Evolutionary conservation across 2,797 vertebrate species (phyloP).

Genomic region (Gephyroberyx darwinii): DNA sequence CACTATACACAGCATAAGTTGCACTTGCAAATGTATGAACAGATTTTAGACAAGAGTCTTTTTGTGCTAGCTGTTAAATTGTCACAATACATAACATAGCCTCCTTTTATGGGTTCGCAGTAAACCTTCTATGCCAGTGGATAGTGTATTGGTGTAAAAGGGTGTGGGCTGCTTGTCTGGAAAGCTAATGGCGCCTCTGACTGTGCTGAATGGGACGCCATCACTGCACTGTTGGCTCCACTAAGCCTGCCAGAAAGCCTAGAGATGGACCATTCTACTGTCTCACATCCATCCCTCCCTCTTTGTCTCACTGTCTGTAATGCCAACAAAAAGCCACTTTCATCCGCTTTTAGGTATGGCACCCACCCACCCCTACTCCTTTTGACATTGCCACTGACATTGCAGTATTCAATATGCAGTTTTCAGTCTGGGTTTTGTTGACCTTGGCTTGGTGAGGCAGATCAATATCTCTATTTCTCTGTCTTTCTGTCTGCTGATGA

Average conservation of each 20-base stretch:
- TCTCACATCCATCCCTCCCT: constrained; percentile 26
- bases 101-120: background rate
- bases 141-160: background rate
- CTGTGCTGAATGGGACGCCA: constrained; percentile 25
- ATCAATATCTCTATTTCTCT: constrained; percentile 42
- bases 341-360: constrained; percentile 12
- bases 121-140: background rate
- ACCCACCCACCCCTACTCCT: background rate
- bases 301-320: constrained; percentile 51
- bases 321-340: constrained; percentile 59
- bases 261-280: constrained; percentile 25
- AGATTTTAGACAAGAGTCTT: too few relatives aligned
- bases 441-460: constrained; percentile 35
- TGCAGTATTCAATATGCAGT: constrained; percentile 1
- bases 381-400: background rate
- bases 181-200: constrained; percentile 21
- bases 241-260: constrained; percentile 53
- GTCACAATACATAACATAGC: too few relatives aligned
- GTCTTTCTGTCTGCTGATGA: constrained; percentile 2
- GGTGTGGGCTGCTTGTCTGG: background rate
- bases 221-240: constrained; percentile 54
- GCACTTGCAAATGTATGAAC: too few relatives aligned
- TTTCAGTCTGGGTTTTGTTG: constrained; percentile 16
- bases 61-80: background rate
- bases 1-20: too few relatives aligned